phyloP scores from a whole-genome alignment of 2,113 vertebrate species.

The Calypte anna region DNA sequence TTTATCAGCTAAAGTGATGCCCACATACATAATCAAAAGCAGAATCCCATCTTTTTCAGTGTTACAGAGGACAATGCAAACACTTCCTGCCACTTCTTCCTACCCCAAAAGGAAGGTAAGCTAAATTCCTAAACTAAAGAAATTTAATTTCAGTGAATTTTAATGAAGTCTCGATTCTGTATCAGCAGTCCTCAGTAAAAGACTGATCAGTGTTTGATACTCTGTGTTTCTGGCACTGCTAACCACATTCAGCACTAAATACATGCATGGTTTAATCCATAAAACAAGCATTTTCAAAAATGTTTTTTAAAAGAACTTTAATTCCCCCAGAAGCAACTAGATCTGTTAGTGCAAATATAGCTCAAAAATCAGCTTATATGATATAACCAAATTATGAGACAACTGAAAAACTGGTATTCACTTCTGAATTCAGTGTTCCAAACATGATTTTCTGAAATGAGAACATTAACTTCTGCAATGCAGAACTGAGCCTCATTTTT shows the following conservation, averaged over 20 bases:
- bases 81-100: neutral
- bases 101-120: neutral
- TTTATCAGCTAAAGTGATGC: neutral
- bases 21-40: neutral
- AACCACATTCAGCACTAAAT: neutral
- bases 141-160: neutral
- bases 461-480: neutral
- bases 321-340: neutral
- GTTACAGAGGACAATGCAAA: neutral
- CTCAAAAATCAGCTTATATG: neutral
- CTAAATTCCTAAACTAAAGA: neutral
- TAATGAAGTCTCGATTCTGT: neutral
- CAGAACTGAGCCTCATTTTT: neutral
- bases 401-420: neutral
- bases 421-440: neutral
- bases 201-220: neutral
- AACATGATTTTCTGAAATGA: fast-evolving
- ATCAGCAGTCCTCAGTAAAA: neutral
- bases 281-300: neutral
- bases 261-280: neutral
- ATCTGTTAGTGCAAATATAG: neutral
- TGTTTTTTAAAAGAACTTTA: neutral
- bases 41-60: neutral
- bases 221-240: neutral
- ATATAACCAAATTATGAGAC: neutral